These are phyloP conservation scores for Pentalonia nigronervosa DNA, from an alignment of 1,140 invertebrate genomes.

Conservation along the genomic window DNA sequence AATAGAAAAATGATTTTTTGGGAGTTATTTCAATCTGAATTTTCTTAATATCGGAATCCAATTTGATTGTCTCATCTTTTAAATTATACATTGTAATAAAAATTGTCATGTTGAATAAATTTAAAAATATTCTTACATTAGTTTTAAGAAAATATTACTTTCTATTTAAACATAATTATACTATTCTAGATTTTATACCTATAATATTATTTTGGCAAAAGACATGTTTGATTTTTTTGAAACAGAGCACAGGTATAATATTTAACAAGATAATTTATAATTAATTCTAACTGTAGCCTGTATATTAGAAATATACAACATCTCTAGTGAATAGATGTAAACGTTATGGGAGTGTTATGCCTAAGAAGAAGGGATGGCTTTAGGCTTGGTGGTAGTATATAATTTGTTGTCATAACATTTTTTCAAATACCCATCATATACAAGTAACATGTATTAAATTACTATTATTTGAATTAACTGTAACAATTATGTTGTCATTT, in stretches of 20 bases:
- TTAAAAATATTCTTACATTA: neutral
- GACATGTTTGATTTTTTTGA: neutral
- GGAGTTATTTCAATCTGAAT: neutral
- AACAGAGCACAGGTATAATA: neutral
- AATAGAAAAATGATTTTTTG: neutral
- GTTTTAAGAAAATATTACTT: neutral
- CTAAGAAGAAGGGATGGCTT: conserved; percentile 29
- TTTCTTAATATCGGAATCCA: neutral
- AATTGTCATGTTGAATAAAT: neutral
- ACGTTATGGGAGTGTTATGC: conserved; percentile 29
- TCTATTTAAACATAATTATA: neutral
- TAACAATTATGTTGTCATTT: conserved; percentile 54
- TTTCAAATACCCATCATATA: conserved; percentile 13
- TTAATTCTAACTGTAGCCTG: neutral
- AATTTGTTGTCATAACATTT: conserved; percentile 48
- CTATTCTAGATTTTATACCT: neutral
- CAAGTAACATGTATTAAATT: conserved; percentile 31
- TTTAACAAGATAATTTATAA: conserved; percentile 29
- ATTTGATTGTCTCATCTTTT: neutral
- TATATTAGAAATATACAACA: neutral
- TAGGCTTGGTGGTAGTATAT: conserved; percentile 35
- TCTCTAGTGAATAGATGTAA: neutral
- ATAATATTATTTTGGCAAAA: neutral
- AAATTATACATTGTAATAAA: neutral
- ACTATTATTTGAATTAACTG: conserved; percentile 54